phyloP scores from a whole-genome alignment of 2,888 invertebrate genomes.

The Kryphioiulus occultus region DNA sequence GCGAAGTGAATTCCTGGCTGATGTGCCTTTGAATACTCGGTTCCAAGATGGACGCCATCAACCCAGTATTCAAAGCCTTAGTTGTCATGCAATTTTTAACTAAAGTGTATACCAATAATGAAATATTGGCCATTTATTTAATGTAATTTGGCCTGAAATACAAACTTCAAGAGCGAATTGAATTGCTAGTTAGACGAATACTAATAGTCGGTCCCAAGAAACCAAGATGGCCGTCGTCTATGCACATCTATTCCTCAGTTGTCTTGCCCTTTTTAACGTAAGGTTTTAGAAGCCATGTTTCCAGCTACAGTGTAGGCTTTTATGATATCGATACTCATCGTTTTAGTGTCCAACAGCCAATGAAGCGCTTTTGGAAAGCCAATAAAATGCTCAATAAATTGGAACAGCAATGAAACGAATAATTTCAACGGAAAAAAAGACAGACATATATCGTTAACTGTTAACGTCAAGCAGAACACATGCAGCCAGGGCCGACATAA shows the following conservation, averaged over 20 bases:
- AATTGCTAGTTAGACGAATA: neutral
- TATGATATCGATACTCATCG: slow-evolving; percentile 34
- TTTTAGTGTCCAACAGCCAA: slow-evolving; percentile 33
- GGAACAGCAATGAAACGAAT: slow-evolving; percentile 43
- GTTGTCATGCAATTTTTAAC: too few species aligned
- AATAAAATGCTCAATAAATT: slow-evolving; percentile 43
- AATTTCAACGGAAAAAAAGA: slow-evolving; percentile 21
- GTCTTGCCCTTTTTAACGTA: neutral
- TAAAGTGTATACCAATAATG: too few species aligned
- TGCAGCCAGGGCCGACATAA: neutral
- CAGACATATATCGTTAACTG: slow-evolving; percentile 18
- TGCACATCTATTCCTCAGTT: neutral
- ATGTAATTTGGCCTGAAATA: too few species aligned
- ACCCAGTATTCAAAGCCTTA: too few species aligned
- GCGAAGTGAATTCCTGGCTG: too few species aligned
- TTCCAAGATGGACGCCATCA: too few species aligned
- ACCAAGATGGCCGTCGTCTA: neutral
- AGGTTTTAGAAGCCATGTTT: neutral
- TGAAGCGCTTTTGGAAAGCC: slow-evolving; percentile 17
- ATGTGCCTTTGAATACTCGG: too few species aligned
- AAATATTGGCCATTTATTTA: too few species aligned
- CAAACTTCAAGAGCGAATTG: too few species aligned
- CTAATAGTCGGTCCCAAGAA: neutral
- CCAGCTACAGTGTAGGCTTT: neutral
- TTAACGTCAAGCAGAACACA: neutral